phyloP scores from a whole-genome alignment of 1,140 invertebrate species.

The Macrobrachium rosenbergii region DNA sequence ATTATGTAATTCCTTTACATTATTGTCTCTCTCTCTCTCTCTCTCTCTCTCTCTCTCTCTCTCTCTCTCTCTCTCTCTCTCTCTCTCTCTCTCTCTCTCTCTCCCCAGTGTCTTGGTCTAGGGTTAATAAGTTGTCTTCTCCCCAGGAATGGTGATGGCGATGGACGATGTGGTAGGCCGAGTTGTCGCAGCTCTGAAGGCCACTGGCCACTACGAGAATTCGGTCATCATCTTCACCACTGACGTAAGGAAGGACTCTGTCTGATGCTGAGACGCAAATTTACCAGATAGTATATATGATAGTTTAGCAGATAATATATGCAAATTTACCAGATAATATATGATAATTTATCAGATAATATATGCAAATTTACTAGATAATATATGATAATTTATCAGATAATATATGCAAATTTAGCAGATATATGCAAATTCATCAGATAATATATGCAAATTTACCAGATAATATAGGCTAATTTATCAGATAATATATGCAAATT shows the following conservation, averaged over 20 bases:
- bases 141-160: conserved; percentile 45
- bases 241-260: conserved; percentile 45
- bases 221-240: conserved; percentile 58
- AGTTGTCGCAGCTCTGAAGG: conserved; percentile 46
- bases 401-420: too few species aligned
- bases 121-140: neutral
- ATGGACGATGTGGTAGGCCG: conserved; percentile 58
- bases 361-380: neutral
- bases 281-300: neutral
- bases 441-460: neutral
- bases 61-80: too few species aligned
- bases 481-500: too few species aligned
- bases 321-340: neutral
- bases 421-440: neutral
- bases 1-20: too few species aligned
- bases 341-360: too few species aligned
- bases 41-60: too few species aligned
- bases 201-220: conserved; percentile 27
- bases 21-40: too few species aligned
- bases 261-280: neutral
- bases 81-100: too few species aligned
- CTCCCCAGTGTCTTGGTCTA: too few species aligned
- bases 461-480: too few species aligned
- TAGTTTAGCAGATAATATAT: too few species aligned
- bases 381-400: too few species aligned